Conservation (phyloP, 2,113 vertebrate species). For the Alethe diademata region DNA sequence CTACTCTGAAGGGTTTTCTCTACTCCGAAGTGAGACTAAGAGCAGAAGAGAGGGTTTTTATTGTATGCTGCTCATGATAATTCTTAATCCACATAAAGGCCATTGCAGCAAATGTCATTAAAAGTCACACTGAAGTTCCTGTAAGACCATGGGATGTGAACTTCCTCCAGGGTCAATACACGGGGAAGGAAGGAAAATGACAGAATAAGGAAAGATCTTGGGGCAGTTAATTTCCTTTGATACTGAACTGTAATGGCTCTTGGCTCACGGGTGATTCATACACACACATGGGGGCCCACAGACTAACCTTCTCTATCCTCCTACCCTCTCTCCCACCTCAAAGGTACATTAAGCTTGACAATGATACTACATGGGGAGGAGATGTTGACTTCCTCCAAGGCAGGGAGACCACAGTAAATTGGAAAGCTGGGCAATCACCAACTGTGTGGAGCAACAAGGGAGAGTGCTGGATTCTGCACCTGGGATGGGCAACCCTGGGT, state of each 20-base stretch:
- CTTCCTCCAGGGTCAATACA: background rate
- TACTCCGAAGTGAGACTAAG: background rate
- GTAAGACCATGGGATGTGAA: background rate
- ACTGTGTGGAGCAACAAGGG: accelerated
- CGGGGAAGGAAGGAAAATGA: background rate
- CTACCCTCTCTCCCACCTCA: background rate
- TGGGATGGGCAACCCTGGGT: background rate
- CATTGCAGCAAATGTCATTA: background rate
- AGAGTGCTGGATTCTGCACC: background rate
- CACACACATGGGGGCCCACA: accelerated
- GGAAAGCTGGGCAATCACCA: background rate
- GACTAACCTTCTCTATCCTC: background rate
- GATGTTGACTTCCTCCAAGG: too few relatives aligned
- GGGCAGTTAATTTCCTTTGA: background rate
- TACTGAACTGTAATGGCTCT: background rate
- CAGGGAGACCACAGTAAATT: background rate
- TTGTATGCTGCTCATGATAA: accelerated
- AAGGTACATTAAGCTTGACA: background rate
- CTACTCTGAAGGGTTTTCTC: background rate
- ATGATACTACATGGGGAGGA: background rate
- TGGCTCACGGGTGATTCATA: background rate
- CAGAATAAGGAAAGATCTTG: background rate
- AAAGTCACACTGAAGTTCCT: background rate
- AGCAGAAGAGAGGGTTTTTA: background rate
- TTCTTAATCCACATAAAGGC: background rate